Conservation (phyloP, 2,113 vertebrate species). For the Odocoileus hemionus region DNA sequence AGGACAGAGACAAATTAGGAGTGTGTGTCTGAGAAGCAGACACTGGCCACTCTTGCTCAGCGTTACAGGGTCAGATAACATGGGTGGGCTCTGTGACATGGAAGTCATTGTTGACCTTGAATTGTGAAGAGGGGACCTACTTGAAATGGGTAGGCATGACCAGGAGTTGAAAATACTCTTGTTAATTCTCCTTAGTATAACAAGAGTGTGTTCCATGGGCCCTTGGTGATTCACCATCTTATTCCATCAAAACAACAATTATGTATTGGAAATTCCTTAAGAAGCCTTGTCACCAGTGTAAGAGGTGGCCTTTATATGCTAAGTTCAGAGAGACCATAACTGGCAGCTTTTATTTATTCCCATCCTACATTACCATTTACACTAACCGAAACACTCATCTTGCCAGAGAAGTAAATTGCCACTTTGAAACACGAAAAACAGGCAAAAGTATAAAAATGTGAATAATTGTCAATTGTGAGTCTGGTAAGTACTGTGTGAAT, state of each 20-base stretch:
- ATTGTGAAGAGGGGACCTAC: accelerated
- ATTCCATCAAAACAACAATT: background rate
- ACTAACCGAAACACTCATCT: slow-evolving; percentile 31
- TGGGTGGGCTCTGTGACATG: accelerated
- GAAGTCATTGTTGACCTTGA: background rate
- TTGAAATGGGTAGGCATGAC: accelerated
- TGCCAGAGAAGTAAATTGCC: slow-evolving; percentile 38
- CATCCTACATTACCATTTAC: background rate
- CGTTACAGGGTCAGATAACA: accelerated
- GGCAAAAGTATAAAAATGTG: slow-evolving; percentile 28
- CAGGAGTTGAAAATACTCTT: background rate
- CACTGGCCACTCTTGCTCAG: accelerated
- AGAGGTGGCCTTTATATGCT: background rate
- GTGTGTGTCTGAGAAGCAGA: background rate
- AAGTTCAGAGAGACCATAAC: background rate
- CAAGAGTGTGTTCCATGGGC: background rate
- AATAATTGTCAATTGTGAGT: background rate
- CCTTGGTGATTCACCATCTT: background rate
- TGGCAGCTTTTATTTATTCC: background rate
- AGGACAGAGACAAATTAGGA: background rate
- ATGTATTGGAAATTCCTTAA: background rate
- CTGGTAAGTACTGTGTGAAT: background rate
- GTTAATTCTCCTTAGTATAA: background rate
- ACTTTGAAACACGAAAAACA: slow-evolving; percentile 31
- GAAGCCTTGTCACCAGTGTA: background rate